phyloP scores from a whole-genome alignment of 2,113 vertebrate species.

The Sprattus sprattus region DNA sequence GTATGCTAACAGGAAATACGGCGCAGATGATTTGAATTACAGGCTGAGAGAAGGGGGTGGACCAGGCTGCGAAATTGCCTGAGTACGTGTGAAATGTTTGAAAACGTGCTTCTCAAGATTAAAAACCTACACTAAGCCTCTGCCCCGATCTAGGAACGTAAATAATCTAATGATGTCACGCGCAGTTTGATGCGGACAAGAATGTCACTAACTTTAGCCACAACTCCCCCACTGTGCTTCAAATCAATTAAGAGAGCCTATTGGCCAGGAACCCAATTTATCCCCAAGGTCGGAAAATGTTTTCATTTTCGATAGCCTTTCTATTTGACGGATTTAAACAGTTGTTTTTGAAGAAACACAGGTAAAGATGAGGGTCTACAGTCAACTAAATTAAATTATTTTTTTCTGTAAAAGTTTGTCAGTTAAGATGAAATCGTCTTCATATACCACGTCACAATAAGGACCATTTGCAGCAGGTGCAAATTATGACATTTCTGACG shows the following conservation, averaged over 20 bases:
- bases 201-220: conserved; percentile 3
- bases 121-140: background rate
- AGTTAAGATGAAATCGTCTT: background rate
- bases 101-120: background rate
- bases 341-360: background rate
- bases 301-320: background rate
- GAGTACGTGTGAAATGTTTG: background rate
- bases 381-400: background rate
- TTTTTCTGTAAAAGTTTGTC: background rate
- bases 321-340: too few species aligned
- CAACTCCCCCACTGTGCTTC: background rate
- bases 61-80: background rate
- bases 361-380: background rate
- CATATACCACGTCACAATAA: background rate
- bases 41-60: background rate
- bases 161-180: conserved; percentile 17
- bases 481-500: background rate
- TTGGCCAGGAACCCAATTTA: background rate
- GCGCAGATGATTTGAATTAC: background rate
- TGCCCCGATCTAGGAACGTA: background rate
- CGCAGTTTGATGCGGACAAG: background rate
- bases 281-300: too few species aligned
- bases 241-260: conserved; percentile 3
- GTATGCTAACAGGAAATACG: conserved; percentile 29
- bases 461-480: background rate